These are phyloP conservation scores for Ichneumoninae sp. DNA, from an alignment of 2,888 invertebrate genomes.

Conservation along the genomic window DNA sequence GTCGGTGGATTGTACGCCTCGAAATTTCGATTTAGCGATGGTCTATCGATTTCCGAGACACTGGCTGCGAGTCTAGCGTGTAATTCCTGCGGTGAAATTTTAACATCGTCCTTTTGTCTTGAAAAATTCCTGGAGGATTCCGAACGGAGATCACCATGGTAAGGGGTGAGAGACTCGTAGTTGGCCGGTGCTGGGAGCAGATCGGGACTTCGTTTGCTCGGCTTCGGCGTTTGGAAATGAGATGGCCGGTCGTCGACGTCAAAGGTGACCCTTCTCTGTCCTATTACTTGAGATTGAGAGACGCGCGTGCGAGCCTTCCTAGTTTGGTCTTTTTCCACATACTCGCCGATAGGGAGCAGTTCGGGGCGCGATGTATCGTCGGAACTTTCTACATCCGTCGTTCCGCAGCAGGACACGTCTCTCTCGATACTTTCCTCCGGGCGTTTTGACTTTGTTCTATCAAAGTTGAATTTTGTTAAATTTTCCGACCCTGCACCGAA, in stretches of 20 bases:
- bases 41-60: neutral
- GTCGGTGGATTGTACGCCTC: neutral
- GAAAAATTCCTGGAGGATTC: neutral
- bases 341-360: neutral
- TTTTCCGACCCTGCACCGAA: neutral
- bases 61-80: neutral
- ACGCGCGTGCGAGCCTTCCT: neutral
- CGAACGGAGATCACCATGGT: neutral
- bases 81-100: no score
- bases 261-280: neutral
- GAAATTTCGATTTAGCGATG: neutral
- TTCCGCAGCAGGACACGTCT: neutral
- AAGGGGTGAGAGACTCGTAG: neutral
- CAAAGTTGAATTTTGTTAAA: neutral
- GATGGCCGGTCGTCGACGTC: neutral
- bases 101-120: no score
- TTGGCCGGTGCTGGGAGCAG: neutral
- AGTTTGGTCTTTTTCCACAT: neutral
- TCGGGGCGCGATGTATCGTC: neutral
- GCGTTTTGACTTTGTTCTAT: neutral
- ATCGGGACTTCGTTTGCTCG: neutral
- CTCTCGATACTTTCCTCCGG: neutral
- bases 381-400: neutral
- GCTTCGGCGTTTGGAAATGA: neutral
- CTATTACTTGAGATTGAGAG: neutral